phyloP scores from a whole-genome alignment of 2,888 invertebrate species.

The Crocallis elinguaria region DNA sequence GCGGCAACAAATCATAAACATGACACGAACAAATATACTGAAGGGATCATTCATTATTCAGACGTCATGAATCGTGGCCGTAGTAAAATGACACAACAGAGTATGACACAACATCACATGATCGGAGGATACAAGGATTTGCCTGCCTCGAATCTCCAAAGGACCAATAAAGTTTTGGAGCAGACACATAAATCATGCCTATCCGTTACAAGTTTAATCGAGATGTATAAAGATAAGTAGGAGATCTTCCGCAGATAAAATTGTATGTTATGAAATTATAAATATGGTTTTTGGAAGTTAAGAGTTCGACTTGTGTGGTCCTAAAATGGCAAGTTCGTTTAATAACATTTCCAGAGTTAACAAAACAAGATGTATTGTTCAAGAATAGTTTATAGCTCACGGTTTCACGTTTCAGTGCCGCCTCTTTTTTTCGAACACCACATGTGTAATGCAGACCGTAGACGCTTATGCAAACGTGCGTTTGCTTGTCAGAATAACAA shows the following conservation, averaged over 20 bases:
- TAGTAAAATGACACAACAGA: conserved; percentile 46
- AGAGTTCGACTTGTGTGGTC: conserved; percentile 29
- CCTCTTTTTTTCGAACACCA: not conserved
- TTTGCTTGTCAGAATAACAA: too few species aligned
- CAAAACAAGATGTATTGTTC: conserved; percentile 24
- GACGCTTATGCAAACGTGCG: too few species aligned
- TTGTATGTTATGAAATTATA: conserved; percentile 22
- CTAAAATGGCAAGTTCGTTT: conserved; percentile 24
- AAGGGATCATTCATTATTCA: conserved; percentile 38
- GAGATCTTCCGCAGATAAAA: conserved; percentile 32
- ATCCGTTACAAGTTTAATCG: conserved; percentile 54
- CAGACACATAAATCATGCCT: conserved; percentile 53
- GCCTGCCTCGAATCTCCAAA: conserved; percentile 46
- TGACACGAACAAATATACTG: conserved; percentile 33
- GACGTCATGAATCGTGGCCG: conserved; percentile 27
- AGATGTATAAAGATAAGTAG: conserved; percentile 32
- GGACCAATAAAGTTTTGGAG: conserved; percentile 56
- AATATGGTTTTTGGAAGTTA: conserved; percentile 14
- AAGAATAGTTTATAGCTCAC: conserved; percentile 20
- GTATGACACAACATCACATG: conserved; percentile 47
- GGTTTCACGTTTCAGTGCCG: conserved; percentile 20
- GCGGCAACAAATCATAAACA: conserved; percentile 36
- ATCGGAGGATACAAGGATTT: conserved; percentile 47
- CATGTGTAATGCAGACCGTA: too few species aligned
- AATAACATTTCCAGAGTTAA: conserved; percentile 25